Evolutionary conservation across 2,113 vertebrate species (phyloP), one percentile per base, ranked within the genome.

Genomic region (Todiramphus chloris): DNA sequence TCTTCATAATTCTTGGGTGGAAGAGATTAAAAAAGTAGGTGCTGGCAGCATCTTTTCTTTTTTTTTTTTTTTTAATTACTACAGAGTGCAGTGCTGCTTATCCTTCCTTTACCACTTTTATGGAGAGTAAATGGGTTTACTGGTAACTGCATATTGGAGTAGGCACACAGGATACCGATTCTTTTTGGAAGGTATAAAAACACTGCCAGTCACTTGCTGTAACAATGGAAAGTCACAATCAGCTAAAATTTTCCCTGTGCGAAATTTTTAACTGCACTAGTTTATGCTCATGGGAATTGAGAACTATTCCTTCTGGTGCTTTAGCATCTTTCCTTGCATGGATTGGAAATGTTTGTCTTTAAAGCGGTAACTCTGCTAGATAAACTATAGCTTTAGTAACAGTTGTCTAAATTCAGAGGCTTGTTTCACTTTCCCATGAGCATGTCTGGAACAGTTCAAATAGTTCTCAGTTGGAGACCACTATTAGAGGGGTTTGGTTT

Each of bases 161-260:
- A 78, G 92, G 59, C 67, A 89, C 50, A 50, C 18, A 70, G 94
- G 70, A 33, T 95, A 90, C 68, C 76, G 92, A 96, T 96, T 89
- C 81, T 81, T 73, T 86, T 55, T 62, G 50, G 66, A 86, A 72
- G 1, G 15, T 91, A 73, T 66, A 92, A 81, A 91, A 33, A 66
- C 46, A 17, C 31, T 93, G 69, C 41, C 73, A 69, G 41, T 63
- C 35, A 74, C 50, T 87, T 68, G 59, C 55, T 21, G 53, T 64
- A 93, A 80, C 63, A 91, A 28, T 56, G 81, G 81, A 91, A 95
- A 92, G 82, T 69, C 63, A 63, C 72, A 93, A 93, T 62, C 83
- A 96, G 31, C 79, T 92, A 46, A 93, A 90, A 56, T 82, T 63
- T 66, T 94, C 44, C 53, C 59, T 55, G 23, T 31, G 53, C 87